Conservation (phyloP, 2,797 vertebrate species). For the Moxostoma hubbsi region DNA sequence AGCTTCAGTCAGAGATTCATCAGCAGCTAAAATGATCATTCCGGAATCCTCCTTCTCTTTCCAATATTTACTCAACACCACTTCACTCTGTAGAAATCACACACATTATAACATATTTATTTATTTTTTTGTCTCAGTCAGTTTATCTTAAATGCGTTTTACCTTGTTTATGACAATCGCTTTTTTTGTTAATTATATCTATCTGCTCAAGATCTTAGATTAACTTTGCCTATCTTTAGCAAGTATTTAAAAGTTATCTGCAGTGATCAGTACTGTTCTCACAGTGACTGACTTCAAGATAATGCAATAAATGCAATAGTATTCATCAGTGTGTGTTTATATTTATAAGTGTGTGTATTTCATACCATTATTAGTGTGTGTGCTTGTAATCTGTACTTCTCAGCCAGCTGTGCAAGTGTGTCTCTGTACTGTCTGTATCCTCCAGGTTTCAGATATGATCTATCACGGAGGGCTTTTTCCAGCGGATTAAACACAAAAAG, state of each 20-base stretch:
- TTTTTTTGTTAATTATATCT: too few species aligned
- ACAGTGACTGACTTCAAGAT: neutral
- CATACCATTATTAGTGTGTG: conserved; percentile 59
- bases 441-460: conserved; percentile 56
- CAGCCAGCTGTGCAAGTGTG: conserved; percentile 46
- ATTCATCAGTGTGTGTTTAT: too few species aligned
- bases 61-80: conserved; percentile 45
- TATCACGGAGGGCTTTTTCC: conserved; percentile 53
- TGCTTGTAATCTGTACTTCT: conserved; percentile 53
- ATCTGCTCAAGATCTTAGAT: too few species aligned
- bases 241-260: too few species aligned
- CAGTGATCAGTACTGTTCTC: neutral
- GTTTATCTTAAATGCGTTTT: neutral
- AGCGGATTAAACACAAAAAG: conserved; percentile 36
- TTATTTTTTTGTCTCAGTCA: too few species aligned
- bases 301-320: conserved; percentile 17
- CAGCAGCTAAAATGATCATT: conserved; percentile 34
- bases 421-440: conserved; percentile 57
- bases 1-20: conserved; percentile 42
- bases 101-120: conserved; percentile 4
- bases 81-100: conserved; percentile 45
- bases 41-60: conserved; percentile 20
- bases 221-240: too few species aligned
- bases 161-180: too few species aligned
- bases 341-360: neutral